Evolutionary conservation across 2,113 vertebrate species (phyloP), one percentile per base, ranked within the genome.

Genomic region (Rhinichthys klamathensis): DNA sequence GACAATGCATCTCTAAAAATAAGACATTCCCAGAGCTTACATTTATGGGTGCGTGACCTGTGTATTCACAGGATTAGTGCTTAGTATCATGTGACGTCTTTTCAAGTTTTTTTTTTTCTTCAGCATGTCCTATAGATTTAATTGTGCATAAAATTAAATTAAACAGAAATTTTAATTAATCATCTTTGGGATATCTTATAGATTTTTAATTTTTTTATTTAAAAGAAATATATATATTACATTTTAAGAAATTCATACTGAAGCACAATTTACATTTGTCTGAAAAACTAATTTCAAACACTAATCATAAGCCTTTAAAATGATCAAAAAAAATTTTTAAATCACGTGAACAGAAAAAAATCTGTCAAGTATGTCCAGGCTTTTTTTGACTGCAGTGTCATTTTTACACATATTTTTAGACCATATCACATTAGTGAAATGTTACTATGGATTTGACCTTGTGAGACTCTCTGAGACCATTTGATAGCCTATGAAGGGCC

Each of bases 361-460:
- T 16, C 27, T 65, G 27, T 30, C 61, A 65, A 65, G 61, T 30
- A 27, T 65, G 32, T 32, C 15, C 7, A 35, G 7, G 1, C n/a
- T 35, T 35, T 35, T 9, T 67, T 10, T 38, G 32, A 38, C 32
- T 35, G 30, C 35, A 38, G 67, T 70, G 8, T 61, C 0, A 15
- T 25, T 65, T 46, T 32, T 58, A 61, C 7, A 44, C 18, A 54
- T 75, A 85, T 82, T 85, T 56, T 88, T 21, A 85, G 8, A 46
- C 46, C 38, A 38, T 82, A 51, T 25, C 78, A 32, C 80, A 58
- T 82, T 56, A 80, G 63, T 87, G 72, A 89, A 89, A 85, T 73
- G 87, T 80, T 83, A 80, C 85, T 85, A 74, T 84, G 86, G 84
- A 89, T 90, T 90, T 89, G 89, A 89, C 85, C 88, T 89, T 89